phyloP scores from a whole-genome alignment of 2,888 invertebrate genomes.

The Spisula subtruncata region DNA sequence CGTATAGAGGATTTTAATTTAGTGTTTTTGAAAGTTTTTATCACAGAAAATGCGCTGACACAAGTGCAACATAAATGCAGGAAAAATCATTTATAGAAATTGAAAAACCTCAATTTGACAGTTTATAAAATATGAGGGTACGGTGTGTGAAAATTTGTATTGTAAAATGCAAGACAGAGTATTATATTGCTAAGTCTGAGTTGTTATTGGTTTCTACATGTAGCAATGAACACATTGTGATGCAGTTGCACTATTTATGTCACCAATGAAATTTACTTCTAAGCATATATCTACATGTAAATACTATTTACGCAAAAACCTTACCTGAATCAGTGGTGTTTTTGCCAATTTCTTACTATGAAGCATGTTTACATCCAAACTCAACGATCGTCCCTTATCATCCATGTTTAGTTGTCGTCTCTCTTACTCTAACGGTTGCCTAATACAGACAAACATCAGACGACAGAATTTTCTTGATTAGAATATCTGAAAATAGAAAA shows the following conservation, averaged over 20 bases:
- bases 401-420: neutral
- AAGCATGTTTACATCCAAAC: neutral
- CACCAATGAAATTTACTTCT: no score
- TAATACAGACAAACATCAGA: no score
- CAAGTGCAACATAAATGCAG: no score
- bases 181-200: no score
- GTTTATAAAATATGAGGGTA: neutral
- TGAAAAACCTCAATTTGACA: neutral
- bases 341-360: neutral
- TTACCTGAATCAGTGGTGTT: constrained; percentile 19
- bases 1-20: no score
- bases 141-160: neutral
- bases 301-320: neutral
- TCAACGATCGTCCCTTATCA: neutral
- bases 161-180: no score
- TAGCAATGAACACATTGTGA: no score
- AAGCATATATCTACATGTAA: neutral
- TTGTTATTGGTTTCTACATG: no score
- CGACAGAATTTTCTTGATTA: neutral
- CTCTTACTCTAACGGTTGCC: neutral
- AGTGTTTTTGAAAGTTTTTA: no score
- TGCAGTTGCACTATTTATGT: no score
- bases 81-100: neutral
- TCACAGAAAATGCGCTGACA: no score
- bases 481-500: neutral